Evolutionary conservation across 1,140 invertebrate genomes (phyloP), one percentile per base, ranked within the genome.

Genomic region (Eumaeus atala): DNA sequence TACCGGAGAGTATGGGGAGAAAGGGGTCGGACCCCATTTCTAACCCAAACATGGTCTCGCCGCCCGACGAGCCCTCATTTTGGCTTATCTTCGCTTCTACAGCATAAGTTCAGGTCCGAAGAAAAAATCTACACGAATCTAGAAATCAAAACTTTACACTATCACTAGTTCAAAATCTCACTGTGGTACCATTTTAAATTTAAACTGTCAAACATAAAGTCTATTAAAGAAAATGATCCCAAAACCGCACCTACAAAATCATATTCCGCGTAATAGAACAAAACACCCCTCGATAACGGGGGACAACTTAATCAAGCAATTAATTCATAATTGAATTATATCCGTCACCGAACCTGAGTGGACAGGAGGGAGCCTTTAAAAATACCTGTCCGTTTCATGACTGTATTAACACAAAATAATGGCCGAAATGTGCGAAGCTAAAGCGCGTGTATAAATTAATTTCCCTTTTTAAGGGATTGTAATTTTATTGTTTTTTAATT

Each of bases 311-410:
- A 84, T 86, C 76, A 80, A 74, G 63, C 83, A 83, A 86, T 86
- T 86, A 86, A 81, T 72, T 74, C 66, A 70, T 83, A 84, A 84
- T 81, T 82, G 79, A 76, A 86, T 86, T 83, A 84, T 70, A 78
- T 82, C 72, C 74, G 70, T 84, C 80, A 83, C 72, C 64, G 66
- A 62, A 56, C 58, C 56, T 56, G 67, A 70, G 66, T 68, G 68
- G 63, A 62, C 51, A 49, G 35, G 44, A 40, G 21, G 44, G 55
- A 53, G 34, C 56, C 48, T 60, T 63, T 65, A 51, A 67, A 65
- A 62, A 66, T 68, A 68, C 62, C 61, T 64, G 62, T 54, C 51
- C 54, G 48, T 48, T 56, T 52, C 28, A 60, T 48, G 38, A 40
- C 40, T 14, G 12, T 51, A 42, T 52, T 38, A 44, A 28, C 21